phyloP scores from a whole-genome alignment of 2,888 invertebrate species.

The Drosophila imparisetae region DNA sequence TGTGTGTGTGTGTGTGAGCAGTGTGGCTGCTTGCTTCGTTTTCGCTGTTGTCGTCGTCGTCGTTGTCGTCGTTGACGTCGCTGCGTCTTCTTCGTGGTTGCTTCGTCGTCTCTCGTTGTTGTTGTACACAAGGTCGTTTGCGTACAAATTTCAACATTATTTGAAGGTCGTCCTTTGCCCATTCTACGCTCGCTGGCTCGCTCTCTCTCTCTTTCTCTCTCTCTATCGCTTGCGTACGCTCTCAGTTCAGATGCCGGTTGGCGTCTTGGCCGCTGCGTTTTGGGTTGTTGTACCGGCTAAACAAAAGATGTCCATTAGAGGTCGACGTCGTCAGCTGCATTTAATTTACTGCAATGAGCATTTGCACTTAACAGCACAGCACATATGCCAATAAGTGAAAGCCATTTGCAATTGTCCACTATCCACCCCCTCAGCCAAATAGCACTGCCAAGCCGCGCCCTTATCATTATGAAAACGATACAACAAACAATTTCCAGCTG shows the following conservation, averaged over 20 bases:
- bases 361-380: slow-evolving; percentile 7
- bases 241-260: slow-evolving; percentile 50
- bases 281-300: slow-evolving; percentile 59
- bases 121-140: slow-evolving; percentile 85
- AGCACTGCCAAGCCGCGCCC: slow-evolving; percentile 42
- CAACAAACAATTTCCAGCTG: slow-evolving; percentile 33
- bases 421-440: neutral
- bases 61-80: slow-evolving; percentile 47
- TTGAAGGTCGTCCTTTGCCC: slow-evolving; percentile 85
- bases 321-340: slow-evolving; percentile 8
- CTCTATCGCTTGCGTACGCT: slow-evolving; percentile 42
- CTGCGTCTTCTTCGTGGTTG: slow-evolving; percentile 60
- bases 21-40: slow-evolving; percentile 56
- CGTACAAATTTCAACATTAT: slow-evolving; percentile 85
- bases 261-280: slow-evolving; percentile 43
- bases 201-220: slow-evolving; percentile 34
- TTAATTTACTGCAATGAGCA: slow-evolving; percentile 32
- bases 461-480: slow-evolving; percentile 24
- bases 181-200: slow-evolving; percentile 57
- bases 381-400: slow-evolving; percentile 34
- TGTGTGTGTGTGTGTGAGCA: slow-evolving; percentile 42
- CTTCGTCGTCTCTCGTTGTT: slow-evolving; percentile 66
- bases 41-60: slow-evolving; percentile 41
- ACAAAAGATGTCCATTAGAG: slow-evolving; percentile 28
- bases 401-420: slow-evolving; percentile 7